Base-by-base conservation (phyloP, 2,797 vertebrate genomes). In the Periophthalmus magnuspinnatus region DNA sequence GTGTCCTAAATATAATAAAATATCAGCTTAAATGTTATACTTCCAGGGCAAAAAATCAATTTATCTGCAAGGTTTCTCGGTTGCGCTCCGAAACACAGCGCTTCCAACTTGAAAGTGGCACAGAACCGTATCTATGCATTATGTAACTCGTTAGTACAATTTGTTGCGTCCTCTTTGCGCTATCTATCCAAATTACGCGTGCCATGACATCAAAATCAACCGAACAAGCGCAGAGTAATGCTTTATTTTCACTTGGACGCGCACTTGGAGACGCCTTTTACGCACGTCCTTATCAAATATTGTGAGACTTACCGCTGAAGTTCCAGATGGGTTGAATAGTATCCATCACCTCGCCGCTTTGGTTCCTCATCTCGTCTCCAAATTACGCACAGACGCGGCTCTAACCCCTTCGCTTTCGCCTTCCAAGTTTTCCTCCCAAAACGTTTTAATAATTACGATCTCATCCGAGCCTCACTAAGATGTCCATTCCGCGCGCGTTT, bases 261-360 rank as follows among this genome's bases (percentile, higher is more conserved):
- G 7, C 34, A 62, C 38, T 47, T 64, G 41, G 61, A 34, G n/a
- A 41, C 14, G 38, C 34, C 13, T 47, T 64, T 47, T 47, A 28
- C 22, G 22, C 41, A 13, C 21, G 21, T 11, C 16, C 7, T 14
- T 19, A 38, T 38, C 7, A 38, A 45, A 16, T 16, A 45, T 45
- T 0, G 5, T 22, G 38, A 64, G 62, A 64, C 62, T 64, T 11
- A 64, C 62, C 62, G 62, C 62, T 64, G 62, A 64, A 64, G 62
- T 64, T 64, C 61, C 61, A 64, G 13, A 64, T 16, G 13, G 61
- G 61, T 17, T 64, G 61, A 14, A 47, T 24, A 19, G 62, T 28
- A 28, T 28, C 62, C 62, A 64, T 47, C 13, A 48, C 62, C 28
- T 28, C 62, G 13, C 62, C 24, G 41, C 41, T 64, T 5, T 64